These are phyloP conservation scores for Ostrea denselamellosa DNA, from an alignment of 1,140 invertebrate species.

Conservation along the genomic window DNA sequence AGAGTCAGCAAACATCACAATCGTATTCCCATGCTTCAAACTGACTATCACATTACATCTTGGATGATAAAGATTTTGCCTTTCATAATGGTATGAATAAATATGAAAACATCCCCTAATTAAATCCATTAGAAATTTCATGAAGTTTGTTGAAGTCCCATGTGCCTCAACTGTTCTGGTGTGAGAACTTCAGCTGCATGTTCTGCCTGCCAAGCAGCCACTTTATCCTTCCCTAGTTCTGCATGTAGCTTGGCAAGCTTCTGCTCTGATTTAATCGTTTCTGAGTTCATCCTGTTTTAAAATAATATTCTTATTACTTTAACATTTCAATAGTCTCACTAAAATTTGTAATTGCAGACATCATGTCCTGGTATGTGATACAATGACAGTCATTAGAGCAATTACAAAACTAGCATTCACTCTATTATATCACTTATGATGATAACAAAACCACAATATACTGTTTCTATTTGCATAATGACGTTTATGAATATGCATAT, in stretches of 20 bases:
- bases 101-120: too few species aligned
- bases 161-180: slow-evolving; percentile 51
- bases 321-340: background rate
- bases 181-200: slow-evolving; percentile 72
- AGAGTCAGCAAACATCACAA: background rate
- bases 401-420: background rate
- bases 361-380: background rate
- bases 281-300: slow-evolving; percentile 70
- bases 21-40: background rate
- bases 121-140: background rate
- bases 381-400: background rate
- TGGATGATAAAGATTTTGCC: background rate
- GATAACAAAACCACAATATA: too few species aligned
- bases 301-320: background rate
- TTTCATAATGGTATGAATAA: background rate
- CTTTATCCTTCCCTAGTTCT: slow-evolving; percentile 66
- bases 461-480: too few species aligned
- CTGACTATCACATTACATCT: background rate
- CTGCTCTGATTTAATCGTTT: slow-evolving; percentile 70
- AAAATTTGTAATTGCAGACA: background rate
- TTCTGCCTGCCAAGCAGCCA: slow-evolving; percentile 69
- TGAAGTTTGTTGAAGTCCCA: slow-evolving; percentile 43
- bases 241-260: slow-evolving; percentile 68
- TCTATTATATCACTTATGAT: too few species aligned
- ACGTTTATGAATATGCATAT: too few species aligned